phyloP scores from a whole-genome alignment of 2,113 vertebrate species.

The Dermatemys mawii region DNA sequence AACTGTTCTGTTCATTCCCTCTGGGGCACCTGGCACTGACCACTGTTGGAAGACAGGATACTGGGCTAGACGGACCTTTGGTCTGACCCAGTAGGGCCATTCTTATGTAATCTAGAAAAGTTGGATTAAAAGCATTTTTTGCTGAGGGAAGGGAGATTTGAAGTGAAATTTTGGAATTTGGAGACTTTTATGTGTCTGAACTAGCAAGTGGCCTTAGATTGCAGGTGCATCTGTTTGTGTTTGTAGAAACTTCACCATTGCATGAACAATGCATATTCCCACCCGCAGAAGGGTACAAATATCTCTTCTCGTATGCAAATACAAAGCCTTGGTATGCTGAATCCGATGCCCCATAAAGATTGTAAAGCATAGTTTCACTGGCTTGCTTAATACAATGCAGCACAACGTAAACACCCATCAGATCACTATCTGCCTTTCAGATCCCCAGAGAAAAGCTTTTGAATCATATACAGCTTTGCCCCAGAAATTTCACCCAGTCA shows the following conservation, averaged over 20 bases:
- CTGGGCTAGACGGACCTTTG: too few species aligned
- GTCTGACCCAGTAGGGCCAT: too few species aligned
- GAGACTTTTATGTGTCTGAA: not conserved
- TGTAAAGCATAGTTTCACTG: not conserved
- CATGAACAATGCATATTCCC: not conserved
- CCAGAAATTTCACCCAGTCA: not conserved
- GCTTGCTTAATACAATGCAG: not conserved
- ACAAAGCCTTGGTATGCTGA: not conserved
- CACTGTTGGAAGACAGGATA: too few species aligned
- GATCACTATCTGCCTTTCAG: not conserved
- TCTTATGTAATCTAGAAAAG: not conserved
- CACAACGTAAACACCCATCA: not conserved
- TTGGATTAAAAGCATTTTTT: not conserved
- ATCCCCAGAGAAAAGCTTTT: not conserved
- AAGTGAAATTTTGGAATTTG: not conserved
- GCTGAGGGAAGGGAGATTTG: not conserved
- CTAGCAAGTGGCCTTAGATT: accelerated
- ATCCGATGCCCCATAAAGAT: not conserved
- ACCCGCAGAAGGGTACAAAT: not conserved
- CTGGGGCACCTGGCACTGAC: too few species aligned
- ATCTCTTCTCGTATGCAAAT: not conserved
- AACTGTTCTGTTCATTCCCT: too few species aligned
- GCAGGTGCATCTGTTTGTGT: not conserved
- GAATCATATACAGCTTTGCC: not conserved
- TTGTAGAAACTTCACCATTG: not conserved